phyloP scores from a whole-genome alignment of 2,797 vertebrate species.

The Selene dorsalis region DNA sequence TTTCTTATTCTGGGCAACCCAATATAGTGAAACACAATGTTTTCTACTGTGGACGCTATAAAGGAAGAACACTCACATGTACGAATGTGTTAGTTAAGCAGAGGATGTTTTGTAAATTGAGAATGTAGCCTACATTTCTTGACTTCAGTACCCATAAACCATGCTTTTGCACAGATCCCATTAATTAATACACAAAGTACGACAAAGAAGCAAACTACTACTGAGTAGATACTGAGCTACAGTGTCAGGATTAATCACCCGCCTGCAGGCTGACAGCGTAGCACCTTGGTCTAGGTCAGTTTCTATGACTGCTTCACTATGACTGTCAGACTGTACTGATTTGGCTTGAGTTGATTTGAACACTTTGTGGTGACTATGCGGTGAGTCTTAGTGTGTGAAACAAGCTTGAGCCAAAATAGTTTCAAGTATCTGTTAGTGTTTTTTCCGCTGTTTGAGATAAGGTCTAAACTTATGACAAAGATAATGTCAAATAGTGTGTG shows the following conservation, averaged over 20 bases:
- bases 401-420: background rate
- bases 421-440: background rate
- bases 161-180: background rate
- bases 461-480: background rate
- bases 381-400: background rate
- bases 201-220: background rate
- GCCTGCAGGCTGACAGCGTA: background rate
- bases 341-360: background rate
- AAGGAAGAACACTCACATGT: background rate
- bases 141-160: no score
- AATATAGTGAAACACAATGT: background rate
- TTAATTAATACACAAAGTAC: background rate
- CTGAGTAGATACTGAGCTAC: background rate
- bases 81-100: background rate
- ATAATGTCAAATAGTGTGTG: background rate
- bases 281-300: background rate
- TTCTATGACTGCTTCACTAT: slow-evolving; percentile 1
- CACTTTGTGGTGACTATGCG: background rate
- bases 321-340: slow-evolving; percentile 18
- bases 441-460: background rate
- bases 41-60: no score
- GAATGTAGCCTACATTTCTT: background rate
- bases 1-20: background rate
- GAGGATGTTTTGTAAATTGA: background rate
- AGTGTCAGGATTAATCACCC: background rate